These are phyloP conservation scores for Vollenhovia emeryi DNA, from an alignment of 1,140 invertebrate species.

Conservation along the genomic window DNA sequence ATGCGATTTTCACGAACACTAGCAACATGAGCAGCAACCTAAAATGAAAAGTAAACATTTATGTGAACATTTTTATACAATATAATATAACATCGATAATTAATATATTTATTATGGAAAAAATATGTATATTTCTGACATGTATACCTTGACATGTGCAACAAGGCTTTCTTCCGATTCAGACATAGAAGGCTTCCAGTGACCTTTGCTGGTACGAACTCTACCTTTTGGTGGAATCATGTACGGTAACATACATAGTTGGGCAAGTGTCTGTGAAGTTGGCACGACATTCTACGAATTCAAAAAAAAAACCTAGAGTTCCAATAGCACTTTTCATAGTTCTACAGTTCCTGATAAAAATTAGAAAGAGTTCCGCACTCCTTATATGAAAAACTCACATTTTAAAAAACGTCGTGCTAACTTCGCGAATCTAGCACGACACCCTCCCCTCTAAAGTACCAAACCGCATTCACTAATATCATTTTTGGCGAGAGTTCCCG, in stretches of 20 bases:
- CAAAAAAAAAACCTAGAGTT: no score
- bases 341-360: no score
- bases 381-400: no score
- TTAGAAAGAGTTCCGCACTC: no score
- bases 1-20: not conserved
- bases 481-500: no score
- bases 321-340: no score
- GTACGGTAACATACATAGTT: not conserved
- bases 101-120: not conserved
- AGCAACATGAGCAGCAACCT: not conserved
- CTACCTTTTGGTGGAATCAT: slow-evolving; percentile 9
- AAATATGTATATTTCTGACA: not conserved
- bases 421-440: no score
- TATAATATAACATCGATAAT: not conserved
- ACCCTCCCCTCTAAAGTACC: no score
- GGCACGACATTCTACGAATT: no score
- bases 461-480: no score
- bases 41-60: not conserved
- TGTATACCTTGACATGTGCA: not conserved
- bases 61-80: not conserved
- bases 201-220: not conserved
- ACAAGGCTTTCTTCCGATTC: slow-evolving; percentile 1
- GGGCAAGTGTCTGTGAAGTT: not conserved
- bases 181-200: slow-evolving; percentile 1
- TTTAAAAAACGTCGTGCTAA: no score